Base-by-base conservation (phyloP, 2,797 vertebrate species). In the Paguma larvata region DNA sequence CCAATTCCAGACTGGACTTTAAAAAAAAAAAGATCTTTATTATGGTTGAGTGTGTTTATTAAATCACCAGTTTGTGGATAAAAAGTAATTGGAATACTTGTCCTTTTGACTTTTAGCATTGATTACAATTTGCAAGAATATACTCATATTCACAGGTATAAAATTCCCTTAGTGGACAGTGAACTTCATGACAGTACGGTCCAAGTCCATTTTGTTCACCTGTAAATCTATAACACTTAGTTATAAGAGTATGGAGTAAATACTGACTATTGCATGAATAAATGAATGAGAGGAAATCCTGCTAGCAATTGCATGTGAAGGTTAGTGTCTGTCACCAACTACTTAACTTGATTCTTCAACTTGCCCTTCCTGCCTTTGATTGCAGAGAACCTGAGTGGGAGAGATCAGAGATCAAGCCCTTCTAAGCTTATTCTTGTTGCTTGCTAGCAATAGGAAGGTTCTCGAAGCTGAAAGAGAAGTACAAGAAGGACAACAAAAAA, bases 41-140 rank as follows among this genome's bases (percentile, higher is more conserved):
- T 94, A 85, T 91, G 13, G 13, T 92, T 85, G 63, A 3, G 48
- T 46, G 13, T 91, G 5, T 51, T 92, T 80, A 77, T 56, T 91
- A 77, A 91, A 65, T 80, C 14, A 75, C 41, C 41, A 89, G 6
- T 80, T 59, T 89, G 59, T 97, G 48, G 0, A 4, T 92, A 88
- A 44, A 91, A 19, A 82, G 32, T 82, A 48, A 73, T 48, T 73
- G 18, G 19, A 95, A 92, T 75, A 53, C 9, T 3, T 25, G 11
- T 63, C 70, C 6, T 87, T 82, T 77, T 70, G 13, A 89, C 46
- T 87, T 96, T 89, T 75, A 88, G 21, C 14, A 46, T 67, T 91
- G 85, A 78, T 59, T 6, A 15, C 30, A 82, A 38, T 84, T 91
- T 93, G 0, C 16, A 70, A 73, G n/a, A 48, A 72, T 59, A 63